Conservation (phyloP, 2,888 invertebrate species). For the Endomychus coccineus region DNA sequence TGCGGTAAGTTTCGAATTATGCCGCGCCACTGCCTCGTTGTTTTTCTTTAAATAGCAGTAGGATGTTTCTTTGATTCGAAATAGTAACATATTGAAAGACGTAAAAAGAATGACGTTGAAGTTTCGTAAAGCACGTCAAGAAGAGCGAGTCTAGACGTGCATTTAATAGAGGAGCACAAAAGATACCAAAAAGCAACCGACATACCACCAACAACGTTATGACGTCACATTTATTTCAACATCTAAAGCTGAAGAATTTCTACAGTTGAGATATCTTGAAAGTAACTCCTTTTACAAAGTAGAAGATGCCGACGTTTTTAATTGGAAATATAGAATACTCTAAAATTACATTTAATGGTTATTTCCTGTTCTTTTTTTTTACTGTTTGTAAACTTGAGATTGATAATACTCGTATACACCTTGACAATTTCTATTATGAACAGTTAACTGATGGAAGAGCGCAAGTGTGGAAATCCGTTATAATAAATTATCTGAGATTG, state of each 20-base stretch:
- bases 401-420: too few relatives aligned
- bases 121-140: neutral
- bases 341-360: constrained; percentile 16
- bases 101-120: neutral
- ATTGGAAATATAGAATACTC: constrained; percentile 20
- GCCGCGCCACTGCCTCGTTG: too few relatives aligned
- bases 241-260: constrained; percentile 23
- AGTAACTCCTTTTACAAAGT: constrained; percentile 23
- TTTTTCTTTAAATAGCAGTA: too few relatives aligned
- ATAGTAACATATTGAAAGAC: neutral
- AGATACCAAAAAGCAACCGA: constrained; percentile 21
- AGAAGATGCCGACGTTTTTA: constrained; percentile 21
- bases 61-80: too few relatives aligned
- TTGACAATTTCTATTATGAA: too few relatives aligned
- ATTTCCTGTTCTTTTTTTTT: constrained; percentile 11
- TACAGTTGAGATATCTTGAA: constrained; percentile 24
- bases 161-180: constrained; percentile 17
- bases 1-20: too few relatives aligned
- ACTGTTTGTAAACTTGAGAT: too few relatives aligned
- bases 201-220: constrained; percentile 25
- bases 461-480: too few relatives aligned
- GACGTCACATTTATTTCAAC: constrained; percentile 26
- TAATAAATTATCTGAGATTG: too few relatives aligned
- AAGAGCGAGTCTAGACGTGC: constrained; percentile 17
- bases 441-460: too few relatives aligned